Evolutionary conservation across 2,888 invertebrate species (phyloP).

Genomic region (Ochropleura plecta): DNA sequence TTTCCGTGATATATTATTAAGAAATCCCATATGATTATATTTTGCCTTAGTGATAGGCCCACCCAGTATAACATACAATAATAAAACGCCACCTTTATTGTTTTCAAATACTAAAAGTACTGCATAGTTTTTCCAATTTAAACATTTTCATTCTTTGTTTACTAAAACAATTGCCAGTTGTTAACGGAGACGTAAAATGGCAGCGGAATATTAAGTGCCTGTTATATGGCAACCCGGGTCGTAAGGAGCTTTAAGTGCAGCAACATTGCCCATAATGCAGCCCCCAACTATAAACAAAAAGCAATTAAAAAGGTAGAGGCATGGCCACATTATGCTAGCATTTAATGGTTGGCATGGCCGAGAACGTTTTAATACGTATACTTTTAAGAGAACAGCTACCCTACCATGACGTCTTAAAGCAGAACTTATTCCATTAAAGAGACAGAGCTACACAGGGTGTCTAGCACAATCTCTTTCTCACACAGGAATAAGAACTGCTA

Average conservation of each 20-base stretch:
- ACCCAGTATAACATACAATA: neutral
- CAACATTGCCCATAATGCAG: constrained; percentile 30
- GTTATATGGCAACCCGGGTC: constrained; percentile 51
- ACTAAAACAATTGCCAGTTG: constrained; percentile 43
- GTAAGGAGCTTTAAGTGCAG: constrained; percentile 51
- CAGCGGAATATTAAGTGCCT: constrained; percentile 56
- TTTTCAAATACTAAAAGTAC: neutral
- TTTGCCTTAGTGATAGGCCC: neutral
- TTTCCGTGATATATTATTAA: neutral
- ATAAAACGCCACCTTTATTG: neutral
- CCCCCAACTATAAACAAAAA: constrained; percentile 41
- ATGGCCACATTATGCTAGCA: neutral
- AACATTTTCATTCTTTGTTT: constrained; percentile 12
- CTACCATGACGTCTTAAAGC: no score
- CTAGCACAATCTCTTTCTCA: no score
- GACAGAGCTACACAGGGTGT: no score
- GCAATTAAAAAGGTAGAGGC: constrained; percentile 41
- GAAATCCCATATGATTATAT: neutral
- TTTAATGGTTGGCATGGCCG: neutral
- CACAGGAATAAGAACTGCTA: no score
- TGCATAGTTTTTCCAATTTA: neutral
- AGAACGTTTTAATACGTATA: neutral
- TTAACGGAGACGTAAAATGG: constrained; percentile 43
- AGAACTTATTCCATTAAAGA: no score
- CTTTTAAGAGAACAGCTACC: neutral